A percentile compares a stretch with the other conserved stretches of the same genome.
Evolutionary conservation across 2,888 invertebrate species (phyloP).

Genomic region (Gastracanthus pulcherrimus): DNA sequence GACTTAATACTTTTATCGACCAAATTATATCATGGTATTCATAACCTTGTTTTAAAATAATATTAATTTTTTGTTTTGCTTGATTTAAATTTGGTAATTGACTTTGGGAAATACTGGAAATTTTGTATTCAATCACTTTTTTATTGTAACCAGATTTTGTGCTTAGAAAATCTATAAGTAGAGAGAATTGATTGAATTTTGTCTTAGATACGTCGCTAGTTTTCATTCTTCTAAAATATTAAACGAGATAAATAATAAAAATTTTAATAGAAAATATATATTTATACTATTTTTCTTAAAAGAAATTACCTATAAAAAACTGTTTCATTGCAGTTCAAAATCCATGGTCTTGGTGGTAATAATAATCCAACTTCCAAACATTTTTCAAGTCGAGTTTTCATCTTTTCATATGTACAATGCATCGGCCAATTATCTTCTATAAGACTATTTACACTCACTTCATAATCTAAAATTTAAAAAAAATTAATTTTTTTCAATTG

Average conservation of each 20-base stretch:
- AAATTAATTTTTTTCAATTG: not conserved
- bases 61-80: not conserved
- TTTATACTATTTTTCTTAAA: not conserved
- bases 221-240: constrained; percentile 4
- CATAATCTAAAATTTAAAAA: constrained; percentile 13
- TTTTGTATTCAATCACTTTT: not conserved
- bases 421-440: constrained; percentile 10
- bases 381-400: not conserved
- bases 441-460: constrained; percentile 3
- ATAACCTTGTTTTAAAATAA: constrained; percentile 34
- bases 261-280: not conserved
- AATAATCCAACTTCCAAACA: not conserved
- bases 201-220: not conserved
- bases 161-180: constrained; percentile 8
- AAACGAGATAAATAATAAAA: not conserved
- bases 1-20: constrained; percentile 16
- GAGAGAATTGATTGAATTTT: not conserved
- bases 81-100: not conserved
- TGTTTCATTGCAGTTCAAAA: not conserved
- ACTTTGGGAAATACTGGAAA: not conserved
- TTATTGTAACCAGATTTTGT: constrained; percentile 1
- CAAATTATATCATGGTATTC: constrained; percentile 40
- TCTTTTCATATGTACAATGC: not conserved
- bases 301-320: constrained; percentile 14
- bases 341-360: not conserved